Conservation (phyloP, 2,797 vertebrate species). For the Catharus ustulatus region DNA sequence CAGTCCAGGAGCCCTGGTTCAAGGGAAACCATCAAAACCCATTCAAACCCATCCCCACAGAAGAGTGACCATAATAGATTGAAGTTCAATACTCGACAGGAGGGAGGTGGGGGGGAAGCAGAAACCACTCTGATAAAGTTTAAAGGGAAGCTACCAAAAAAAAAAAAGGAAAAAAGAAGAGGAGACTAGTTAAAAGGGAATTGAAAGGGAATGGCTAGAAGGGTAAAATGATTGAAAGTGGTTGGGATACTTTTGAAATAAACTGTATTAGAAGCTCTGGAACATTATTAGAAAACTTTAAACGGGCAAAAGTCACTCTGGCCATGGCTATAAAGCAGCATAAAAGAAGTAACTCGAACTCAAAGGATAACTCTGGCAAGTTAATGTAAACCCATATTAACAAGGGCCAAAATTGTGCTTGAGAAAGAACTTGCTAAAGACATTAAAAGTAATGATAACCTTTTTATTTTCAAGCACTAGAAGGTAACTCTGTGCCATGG, state of each 20-base stretch:
- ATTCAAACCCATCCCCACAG: not conserved
- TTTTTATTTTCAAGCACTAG: not conserved
- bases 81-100: not conserved
- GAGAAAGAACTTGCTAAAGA: not conserved
- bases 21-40: not conserved
- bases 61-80: not conserved
- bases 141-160: slow-evolving; percentile 1
- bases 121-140: not conserved
- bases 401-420: not conserved
- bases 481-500: not conserved
- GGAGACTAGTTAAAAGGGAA: slow-evolving; percentile 6
- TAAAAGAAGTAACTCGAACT: not conserved
- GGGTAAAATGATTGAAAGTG: slow-evolving; percentile 2
- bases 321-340: not conserved
- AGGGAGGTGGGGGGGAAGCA: not conserved
- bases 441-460: not conserved
- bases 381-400: not conserved
- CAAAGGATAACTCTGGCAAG: not conserved
- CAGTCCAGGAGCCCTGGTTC: not conserved
- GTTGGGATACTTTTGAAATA: slow-evolving; percentile 13
- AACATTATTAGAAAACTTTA: slow-evolving; percentile 6
- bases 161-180: not conserved
- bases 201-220: slow-evolving; percentile 8
- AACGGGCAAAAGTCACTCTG: slow-evolving; percentile 23
- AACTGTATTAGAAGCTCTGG: not conserved